phyloP scores from a whole-genome alignment of 2,888 invertebrate genomes.

The Polietes domitor region DNA sequence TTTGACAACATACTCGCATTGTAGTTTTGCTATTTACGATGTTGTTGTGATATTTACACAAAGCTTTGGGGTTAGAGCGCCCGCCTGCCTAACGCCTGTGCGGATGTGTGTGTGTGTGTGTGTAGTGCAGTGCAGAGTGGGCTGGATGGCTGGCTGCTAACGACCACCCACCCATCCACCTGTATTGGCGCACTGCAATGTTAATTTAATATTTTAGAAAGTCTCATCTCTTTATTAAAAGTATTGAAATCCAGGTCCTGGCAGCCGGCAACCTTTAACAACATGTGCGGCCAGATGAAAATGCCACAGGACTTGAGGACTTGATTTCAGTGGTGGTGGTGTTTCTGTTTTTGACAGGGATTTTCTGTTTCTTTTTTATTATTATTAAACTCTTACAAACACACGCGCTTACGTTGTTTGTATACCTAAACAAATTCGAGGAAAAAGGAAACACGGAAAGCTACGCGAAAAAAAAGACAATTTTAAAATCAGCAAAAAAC shows the following conservation, averaged over 20 bases:
- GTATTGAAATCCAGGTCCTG: not conserved
- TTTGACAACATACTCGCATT: conserved; percentile 5
- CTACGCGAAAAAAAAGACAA: no score
- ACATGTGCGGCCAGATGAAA: not conserved
- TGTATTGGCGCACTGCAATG: not conserved
- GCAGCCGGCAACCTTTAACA: not conserved
- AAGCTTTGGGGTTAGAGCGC: no score
- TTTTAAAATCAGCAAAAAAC: no score
- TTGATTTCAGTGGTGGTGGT: no score
- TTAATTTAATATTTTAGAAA: not conserved
- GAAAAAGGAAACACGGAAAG: not conserved
- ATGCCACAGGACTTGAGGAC: not conserved
- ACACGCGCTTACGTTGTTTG: not conserved
- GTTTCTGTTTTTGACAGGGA: not conserved
- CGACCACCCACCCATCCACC: not conserved
- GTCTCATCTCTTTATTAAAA: conserved; percentile 1
- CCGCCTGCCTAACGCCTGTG: not conserved
- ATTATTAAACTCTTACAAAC: not conserved
- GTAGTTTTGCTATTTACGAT: conserved; percentile 1
- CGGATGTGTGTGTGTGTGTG: not conserved
- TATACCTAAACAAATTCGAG: not conserved
- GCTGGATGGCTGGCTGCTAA: not conserved
- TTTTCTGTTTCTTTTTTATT: not conserved
- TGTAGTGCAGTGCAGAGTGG: no score
- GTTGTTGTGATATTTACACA: not conserved